Evolutionary conservation across 2,888 invertebrate species (phyloP).

Genomic region (Lasius platythorax): DNA sequence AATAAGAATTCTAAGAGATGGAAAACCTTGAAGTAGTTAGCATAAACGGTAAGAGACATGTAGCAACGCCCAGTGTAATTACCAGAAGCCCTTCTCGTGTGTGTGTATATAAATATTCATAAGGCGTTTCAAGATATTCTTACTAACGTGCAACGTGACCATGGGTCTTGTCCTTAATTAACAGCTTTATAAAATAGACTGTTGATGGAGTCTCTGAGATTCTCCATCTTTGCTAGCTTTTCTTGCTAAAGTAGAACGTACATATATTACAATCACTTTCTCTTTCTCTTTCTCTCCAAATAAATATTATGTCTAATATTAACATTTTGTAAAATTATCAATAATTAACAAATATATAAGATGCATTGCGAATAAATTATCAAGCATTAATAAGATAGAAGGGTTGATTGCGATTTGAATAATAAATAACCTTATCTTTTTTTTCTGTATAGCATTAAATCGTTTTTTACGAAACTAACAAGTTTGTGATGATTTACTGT

Average conservation of each 20-base stretch:
- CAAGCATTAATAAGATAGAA: neutral
- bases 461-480: neutral
- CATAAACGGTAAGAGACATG: conserved; percentile 61
- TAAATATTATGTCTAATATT: neutral
- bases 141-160: conserved; percentile 68
- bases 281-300: neutral
- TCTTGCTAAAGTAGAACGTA: neutral
- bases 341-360: neutral
- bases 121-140: conserved; percentile 70
- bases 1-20: conserved; percentile 22
- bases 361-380: neutral
- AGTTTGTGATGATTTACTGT: neutral
- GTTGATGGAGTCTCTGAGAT: conserved; percentile 61
- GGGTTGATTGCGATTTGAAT: neutral
- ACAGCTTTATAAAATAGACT: conserved; percentile 68
- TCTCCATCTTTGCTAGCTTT: conserved; percentile 53
- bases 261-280: neutral
- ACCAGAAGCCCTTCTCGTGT: conserved; percentile 55
- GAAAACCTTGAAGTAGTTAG: conserved; percentile 37
- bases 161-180: conserved; percentile 72
- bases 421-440: neutral
- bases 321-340: neutral
- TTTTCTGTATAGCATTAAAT: neutral
- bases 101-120: conserved; percentile 71
- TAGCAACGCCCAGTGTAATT: conserved; percentile 68